Evolutionary conservation across 1,140 invertebrate genomes (phyloP), one percentile per base, ranked within the genome.

Genomic region (Aphidius gifuensis): DNA sequence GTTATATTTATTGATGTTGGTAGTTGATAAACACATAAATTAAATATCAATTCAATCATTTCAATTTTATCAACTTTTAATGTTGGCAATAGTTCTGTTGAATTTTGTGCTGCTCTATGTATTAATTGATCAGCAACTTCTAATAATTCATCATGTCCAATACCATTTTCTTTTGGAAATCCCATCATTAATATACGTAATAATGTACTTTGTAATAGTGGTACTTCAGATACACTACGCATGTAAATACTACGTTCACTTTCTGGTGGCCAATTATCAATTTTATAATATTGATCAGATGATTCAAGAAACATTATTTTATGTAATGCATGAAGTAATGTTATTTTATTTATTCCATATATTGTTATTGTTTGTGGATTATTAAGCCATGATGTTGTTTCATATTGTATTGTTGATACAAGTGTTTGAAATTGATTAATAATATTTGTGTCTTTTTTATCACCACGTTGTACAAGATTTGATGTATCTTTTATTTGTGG

Each of bases 241-340:
- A 96, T 84, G 64, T 94, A 89, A 32, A 92, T 76, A 9, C 83
- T 84, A 61, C 92, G 82, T 68, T 97, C 94, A 32, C 86, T 86
- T 75, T 98, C 96, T 5, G 92, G 86, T 1, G 95, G 96, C 94
- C 95, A 98, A 75, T 92, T 94, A 78, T 98, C 96, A 64, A 91
- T 85, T 72, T 92, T 94, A 71, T 90, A 93, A 80, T 97, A 97
- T 48, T 90, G 87, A 62, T 97, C 94, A 2, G 87, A 80, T 62
- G 86, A 84, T 75, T 97, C 94, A 70, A 97, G 82, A 55, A 97
- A 86, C 69, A 96, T 83, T 57, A 96, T 83, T 81, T 97, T 97
- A 69, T 94, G 89, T 44, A 97, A 78, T 32, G 89, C 90, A 66
- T 90, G 88, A 54, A 90, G 82, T 70, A 91, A 92, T 62, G 95